Evolutionary conservation across 1,140 invertebrate species (phyloP).

Genomic region (roundworm (Caenorhabditis elegans)): DNA sequence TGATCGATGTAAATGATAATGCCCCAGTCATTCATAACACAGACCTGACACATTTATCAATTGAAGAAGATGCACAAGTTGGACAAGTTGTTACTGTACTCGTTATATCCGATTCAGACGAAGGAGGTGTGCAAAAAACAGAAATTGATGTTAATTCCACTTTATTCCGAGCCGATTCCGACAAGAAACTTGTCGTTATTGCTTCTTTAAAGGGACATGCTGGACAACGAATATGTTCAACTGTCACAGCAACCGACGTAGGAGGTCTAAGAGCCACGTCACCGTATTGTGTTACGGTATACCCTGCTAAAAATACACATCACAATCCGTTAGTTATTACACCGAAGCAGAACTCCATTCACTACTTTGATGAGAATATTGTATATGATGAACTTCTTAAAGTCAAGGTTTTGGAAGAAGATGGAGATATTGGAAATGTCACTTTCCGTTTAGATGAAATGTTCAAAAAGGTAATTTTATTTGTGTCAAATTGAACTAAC

Average conservation of each 20-base stretch:
- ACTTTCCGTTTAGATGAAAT: conserved; percentile 23
- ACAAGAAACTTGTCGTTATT: background rate
- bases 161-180: conserved; percentile 11
- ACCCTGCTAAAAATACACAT: conserved; percentile 28
- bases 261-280: background rate
- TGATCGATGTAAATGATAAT: conserved; percentile 38
- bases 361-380: conserved; percentile 43
- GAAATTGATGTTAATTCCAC: background rate
- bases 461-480: conserved; percentile 29
- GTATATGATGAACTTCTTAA: conserved; percentile 40
- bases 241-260: conserved; percentile 24
- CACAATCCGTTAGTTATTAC: conserved; percentile 40
- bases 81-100: conserved; percentile 21
- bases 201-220: conserved; percentile 16
- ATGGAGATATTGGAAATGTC: background rate
- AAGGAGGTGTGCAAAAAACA: background rate
- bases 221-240: conserved; percentile 27
- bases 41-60: conserved; percentile 29
- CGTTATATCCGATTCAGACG: conserved; percentile 31
- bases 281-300: conserved; percentile 43
- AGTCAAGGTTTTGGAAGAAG: conserved; percentile 37
- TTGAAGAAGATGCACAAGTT: conserved; percentile 30
- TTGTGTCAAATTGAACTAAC: too few relatives aligned
- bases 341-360: conserved; percentile 44
- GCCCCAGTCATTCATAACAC: conserved; percentile 27